Evolutionary conservation across 2,797 vertebrate genomes (phyloP).

Genomic region (Gastrophryne carolinensis): DNA sequence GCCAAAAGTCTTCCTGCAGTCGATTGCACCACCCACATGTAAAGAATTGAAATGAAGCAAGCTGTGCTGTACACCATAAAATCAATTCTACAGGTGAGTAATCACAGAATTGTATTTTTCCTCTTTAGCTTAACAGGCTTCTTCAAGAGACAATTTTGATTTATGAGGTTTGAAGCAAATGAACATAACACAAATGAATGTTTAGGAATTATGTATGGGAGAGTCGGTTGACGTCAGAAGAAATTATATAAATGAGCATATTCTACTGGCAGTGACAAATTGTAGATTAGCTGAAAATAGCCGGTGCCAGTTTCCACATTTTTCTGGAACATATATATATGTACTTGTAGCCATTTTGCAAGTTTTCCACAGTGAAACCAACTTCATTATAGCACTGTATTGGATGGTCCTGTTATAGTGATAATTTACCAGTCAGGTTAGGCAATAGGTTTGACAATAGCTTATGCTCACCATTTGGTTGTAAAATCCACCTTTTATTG

Average conservation of each 20-base stretch:
- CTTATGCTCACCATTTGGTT: too few relatives aligned
- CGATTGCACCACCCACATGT: too few relatives aligned
- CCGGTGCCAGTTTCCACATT: neutral
- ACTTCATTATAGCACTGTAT: neutral
- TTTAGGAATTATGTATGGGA: constrained; percentile 4
- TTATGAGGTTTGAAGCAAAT: neutral
- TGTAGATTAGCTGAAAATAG: neutral
- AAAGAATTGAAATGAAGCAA: too few relatives aligned
- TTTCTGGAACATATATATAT: constrained; percentile 1
- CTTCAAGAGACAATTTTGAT: neutral
- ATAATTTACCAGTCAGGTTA: too few relatives aligned
- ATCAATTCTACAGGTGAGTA: too few relatives aligned
- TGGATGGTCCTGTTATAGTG: too few relatives aligned
- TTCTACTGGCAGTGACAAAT: neutral
- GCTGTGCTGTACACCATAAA: too few relatives aligned
- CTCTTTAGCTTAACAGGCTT: neutral
- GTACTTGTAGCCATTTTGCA: neutral
- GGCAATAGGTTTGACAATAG: too few relatives aligned
- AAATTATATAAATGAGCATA: neutral
- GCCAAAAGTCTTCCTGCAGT: too few relatives aligned
- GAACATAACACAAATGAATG: neutral
- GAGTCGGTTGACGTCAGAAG: neutral
- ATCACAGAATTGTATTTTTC: too few relatives aligned
- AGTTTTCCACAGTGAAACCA: neutral
- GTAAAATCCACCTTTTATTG: too few relatives aligned